Base-by-base conservation (phyloP, 1,140 invertebrate genomes). In the Heliconius hewitsoni region DNA sequence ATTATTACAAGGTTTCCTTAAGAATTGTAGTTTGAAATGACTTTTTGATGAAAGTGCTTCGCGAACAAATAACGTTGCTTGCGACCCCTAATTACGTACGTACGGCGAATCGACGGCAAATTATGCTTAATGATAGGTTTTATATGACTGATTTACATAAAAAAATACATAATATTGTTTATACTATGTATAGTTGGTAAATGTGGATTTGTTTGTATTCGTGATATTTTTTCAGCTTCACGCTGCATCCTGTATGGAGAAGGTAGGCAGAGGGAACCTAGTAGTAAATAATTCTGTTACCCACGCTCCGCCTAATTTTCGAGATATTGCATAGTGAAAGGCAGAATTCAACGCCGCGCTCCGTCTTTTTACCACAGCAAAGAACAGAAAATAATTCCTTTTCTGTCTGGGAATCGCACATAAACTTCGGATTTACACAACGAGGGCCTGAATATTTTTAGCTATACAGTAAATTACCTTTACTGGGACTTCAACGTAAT, bases 81-180 rank as follows among this genome's bases (percentile, higher is more conserved):
- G 60, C 60, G n/a, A 66, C 60, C 60, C 60, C 60, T 66, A 66
- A 66, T 66, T 66, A 66, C 27, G n/a, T 30, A n/a, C n/a, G 23
- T 66, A 66, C 60, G 60, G 60, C 13, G 60, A 66, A 66, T 66
- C 60, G 60, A 66, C 60, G 60, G 23, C 60, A 66, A 66, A 66
- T 66, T 66, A 66, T 30, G 60, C 9, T 27, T 66, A 66, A 66
- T 66, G 23, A 66, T 30, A 66, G 60, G 60, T 66, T 66, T 66
- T 30, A 30, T 66, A 66, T 18, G 60, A 66, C 60, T 66, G 9
- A 13, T 66, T 30, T 66, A 66, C 9, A 66, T 30, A 66, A 30
- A 37, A 23, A 57, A 66, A 16, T 66, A 52, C 50, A 30, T 27
- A 13, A 30, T 66, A 2, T 30, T 30, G 23, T 16, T 3, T 57